Conservation (phyloP, 2,797 vertebrate species). For the Diplodus puntazzo region DNA sequence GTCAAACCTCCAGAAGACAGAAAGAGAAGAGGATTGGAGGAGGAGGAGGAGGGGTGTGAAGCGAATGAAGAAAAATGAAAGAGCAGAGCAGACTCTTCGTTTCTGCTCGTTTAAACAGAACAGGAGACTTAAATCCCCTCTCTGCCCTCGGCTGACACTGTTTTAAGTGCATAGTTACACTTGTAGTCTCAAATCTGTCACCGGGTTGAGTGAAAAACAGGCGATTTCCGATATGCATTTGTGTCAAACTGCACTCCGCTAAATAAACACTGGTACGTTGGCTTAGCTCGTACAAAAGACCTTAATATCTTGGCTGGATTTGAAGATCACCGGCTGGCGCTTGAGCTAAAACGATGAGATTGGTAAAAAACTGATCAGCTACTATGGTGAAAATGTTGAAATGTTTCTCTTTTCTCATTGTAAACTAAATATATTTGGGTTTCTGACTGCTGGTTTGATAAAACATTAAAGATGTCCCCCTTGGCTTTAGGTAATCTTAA, state of each 20-base stretch:
- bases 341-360: background rate
- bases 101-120: constrained; percentile 41
- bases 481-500: no score
- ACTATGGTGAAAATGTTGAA: no score
- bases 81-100: constrained; percentile 18
- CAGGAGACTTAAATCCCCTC: constrained; percentile 34
- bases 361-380: background rate
- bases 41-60: no score
- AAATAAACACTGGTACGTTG: background rate
- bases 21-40: constrained; percentile 12
- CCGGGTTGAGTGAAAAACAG: background rate
- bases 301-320: background rate
- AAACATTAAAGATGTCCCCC: no score
- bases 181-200: background rate
- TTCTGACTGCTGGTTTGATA: no score
- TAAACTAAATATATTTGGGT: no score
- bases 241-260: background rate
- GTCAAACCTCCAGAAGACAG: constrained; percentile 51
- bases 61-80: constrained; percentile 21
- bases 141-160: constrained; percentile 10
- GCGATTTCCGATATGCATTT: background rate
- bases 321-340: background rate
- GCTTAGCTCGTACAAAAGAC: background rate
- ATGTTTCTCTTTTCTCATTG: no score
- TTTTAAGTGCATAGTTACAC: constrained; percentile 7